Base-by-base conservation (phyloP, 1,140 invertebrate genomes). In the Euglossa dilemma region DNA sequence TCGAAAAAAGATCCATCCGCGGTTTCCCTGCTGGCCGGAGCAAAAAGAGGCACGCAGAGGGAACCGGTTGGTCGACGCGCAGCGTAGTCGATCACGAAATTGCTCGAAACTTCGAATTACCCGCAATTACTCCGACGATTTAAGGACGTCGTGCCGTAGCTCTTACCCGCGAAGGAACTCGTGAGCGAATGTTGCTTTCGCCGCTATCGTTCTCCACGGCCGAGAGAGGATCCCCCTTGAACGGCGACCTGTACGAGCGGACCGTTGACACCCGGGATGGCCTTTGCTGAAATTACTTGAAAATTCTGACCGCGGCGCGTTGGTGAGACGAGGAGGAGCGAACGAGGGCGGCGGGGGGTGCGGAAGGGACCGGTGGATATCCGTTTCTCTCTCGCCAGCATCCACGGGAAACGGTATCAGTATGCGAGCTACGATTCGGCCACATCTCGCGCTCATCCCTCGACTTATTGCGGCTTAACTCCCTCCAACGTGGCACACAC, bases 401-500 rank as follows among this genome's bases (percentile, higher is more conserved):
- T 80, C 87, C 84, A 83, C 75, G 83, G 89, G 85, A 91, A 92
- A 90, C 84, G 92, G 90, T 94, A 94, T 94, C 93, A 94, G 93
- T 94, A 94, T 94, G 93, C 93, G 92, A 93, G 92, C 87, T 93
- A 93, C 93, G 93, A 93, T 93, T 94, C 93, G 92, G 91, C 93
- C 93, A 93, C 93, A 93, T 94, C 92, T 94, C 93, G 90, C 90
- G 92, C 93, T 94, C 92, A 93, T 93, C 93, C 93, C 93, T 93
- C 92, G 92, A 94, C 93, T 94, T 94, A 94, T 94, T 94, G 93
- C 93, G 93, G 93, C 93, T 94, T 94, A 94, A 90, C 91, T 91
- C 88, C 77, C 89, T 88, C 88, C 90, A 90, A 79, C 85, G 77
- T 88, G 82, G 85, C 83, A 74, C 82, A 89, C 89, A 83, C 80